Evolutionary conservation across 1,140 invertebrate genomes (phyloP).

Genomic region (Cyrtorhinus lividipennis): DNA sequence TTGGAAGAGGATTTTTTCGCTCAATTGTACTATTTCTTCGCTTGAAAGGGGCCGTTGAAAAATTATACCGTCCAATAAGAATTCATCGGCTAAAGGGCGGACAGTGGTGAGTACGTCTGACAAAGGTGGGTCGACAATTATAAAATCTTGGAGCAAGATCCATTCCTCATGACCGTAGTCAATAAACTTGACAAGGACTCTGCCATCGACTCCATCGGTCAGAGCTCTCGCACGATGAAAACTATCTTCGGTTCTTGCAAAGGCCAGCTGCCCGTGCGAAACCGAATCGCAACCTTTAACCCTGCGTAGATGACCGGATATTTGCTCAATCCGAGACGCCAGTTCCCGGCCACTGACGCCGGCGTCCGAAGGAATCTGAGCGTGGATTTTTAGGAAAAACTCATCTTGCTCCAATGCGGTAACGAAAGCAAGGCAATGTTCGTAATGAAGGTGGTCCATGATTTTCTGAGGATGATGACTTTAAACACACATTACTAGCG

Average conservation of each 20-base stretch:
- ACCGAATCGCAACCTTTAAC: background rate
- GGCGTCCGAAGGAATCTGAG: background rate
- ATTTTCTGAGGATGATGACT: no score
- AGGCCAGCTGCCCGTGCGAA: background rate
- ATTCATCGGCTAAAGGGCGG: background rate
- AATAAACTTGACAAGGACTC: background rate
- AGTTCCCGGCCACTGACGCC: background rate
- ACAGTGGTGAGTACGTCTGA: background rate
- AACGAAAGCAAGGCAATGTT: background rate
- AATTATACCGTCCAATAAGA: background rate
- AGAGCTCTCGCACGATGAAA: background rate
- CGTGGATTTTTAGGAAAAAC: background rate
- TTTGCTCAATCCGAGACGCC: background rate
- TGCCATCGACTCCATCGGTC: background rate
- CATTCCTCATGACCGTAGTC: background rate
- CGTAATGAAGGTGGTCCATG: background rate
- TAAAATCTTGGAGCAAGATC: background rate
- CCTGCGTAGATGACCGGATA: background rate
- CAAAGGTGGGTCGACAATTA: background rate
- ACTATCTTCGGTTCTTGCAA: background rate
- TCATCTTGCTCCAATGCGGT: background rate
- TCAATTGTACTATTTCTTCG: background rate
- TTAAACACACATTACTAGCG: no score
- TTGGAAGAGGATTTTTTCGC: background rate
- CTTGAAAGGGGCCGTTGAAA: background rate